These are phyloP conservation scores for Aphidius gifuensis DNA, from an alignment of 1,140 invertebrate genomes.

Conservation along the genomic window DNA sequence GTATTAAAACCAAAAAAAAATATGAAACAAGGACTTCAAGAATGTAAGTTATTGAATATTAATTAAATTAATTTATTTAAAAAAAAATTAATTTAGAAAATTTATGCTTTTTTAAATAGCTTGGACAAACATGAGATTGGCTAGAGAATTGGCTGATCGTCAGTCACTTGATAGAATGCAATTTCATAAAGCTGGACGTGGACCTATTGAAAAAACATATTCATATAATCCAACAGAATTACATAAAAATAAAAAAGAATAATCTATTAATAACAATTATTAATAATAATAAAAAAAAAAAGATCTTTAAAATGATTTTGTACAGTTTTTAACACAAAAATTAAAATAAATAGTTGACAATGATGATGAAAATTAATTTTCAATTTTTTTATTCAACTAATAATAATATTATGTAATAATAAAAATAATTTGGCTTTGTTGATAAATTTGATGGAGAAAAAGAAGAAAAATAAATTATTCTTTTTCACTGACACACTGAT, in stretches of 20 bases:
- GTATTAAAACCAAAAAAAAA: conserved; percentile 64
- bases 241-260: conserved; percentile 17
- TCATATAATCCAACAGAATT: conserved; percentile 75
- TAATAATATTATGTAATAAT: not conserved
- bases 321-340: too few relatives aligned
- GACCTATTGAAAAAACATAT: conserved; percentile 82
- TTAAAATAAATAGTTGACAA: too few relatives aligned
- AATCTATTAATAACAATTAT: conserved; percentile 13
- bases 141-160: conserved; percentile 73
- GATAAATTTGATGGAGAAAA: too few relatives aligned
- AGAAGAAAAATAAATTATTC: conserved; percentile 1
- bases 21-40: conserved; percentile 76
- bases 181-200: conserved; percentile 80
- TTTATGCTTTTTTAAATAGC: conserved; percentile 52
- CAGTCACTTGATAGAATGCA: conserved; percentile 71
- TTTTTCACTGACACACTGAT: conserved; percentile 73
- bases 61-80: too few relatives aligned
- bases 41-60: conserved; percentile 63
- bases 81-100: too few relatives aligned
- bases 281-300: conserved; percentile 17
- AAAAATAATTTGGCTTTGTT: not conserved
- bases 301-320: not conserved
- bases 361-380: too few relatives aligned
- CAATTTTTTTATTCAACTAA: too few relatives aligned
- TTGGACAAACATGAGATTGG: conserved; percentile 80